Conservation (phyloP, 2,888 invertebrate genomes). For the Ferdinandea cuprea region DNA sequence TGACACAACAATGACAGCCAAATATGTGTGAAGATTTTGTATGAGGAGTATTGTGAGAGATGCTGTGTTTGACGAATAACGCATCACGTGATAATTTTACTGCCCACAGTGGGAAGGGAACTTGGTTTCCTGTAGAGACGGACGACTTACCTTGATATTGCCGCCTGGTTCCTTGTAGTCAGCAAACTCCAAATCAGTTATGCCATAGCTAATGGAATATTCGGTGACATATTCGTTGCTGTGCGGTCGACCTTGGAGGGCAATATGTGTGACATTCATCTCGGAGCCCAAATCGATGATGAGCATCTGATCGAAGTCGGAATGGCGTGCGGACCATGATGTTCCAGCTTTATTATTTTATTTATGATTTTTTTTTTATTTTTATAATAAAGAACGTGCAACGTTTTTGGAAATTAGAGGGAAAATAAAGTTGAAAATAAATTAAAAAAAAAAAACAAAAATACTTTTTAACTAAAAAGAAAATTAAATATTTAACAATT, state of each 20-base stretch:
- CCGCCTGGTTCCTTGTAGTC: conserved; percentile 95
- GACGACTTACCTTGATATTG: conserved; percentile 92
- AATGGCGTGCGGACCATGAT: conserved; percentile 95
- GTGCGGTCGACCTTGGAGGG: conserved; percentile 95
- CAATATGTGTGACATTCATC: conserved; percentile 94
- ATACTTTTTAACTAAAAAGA: conserved; percentile 63
- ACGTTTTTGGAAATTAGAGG: conserved; percentile 70
- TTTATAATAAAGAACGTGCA: conserved; percentile 49
- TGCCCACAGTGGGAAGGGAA: neutral
- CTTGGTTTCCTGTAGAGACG: neutral
- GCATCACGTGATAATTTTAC: conserved; percentile 24
- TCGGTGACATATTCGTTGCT: conserved; percentile 96
- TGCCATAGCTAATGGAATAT: conserved; percentile 96
- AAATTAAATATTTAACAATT: neutral
- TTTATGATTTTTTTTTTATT: conserved; percentile 40
- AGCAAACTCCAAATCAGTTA: conserved; percentile 94
- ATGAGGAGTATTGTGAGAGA: conserved; percentile 22
- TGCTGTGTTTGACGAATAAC: conserved; percentile 13
- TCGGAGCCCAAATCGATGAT: conserved; percentile 94
- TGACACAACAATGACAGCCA: conserved; percentile 49
- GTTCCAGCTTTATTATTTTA: conserved; percentile 87
- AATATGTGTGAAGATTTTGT: conserved; percentile 21
- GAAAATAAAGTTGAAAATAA: conserved; percentile 76
- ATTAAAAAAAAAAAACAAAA: conserved; percentile 51
- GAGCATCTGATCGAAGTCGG: conserved; percentile 96